These are phyloP conservation scores for Agapornis roseicollis DNA, from an alignment of 2,113 vertebrate genomes.

Conservation along the genomic window DNA sequence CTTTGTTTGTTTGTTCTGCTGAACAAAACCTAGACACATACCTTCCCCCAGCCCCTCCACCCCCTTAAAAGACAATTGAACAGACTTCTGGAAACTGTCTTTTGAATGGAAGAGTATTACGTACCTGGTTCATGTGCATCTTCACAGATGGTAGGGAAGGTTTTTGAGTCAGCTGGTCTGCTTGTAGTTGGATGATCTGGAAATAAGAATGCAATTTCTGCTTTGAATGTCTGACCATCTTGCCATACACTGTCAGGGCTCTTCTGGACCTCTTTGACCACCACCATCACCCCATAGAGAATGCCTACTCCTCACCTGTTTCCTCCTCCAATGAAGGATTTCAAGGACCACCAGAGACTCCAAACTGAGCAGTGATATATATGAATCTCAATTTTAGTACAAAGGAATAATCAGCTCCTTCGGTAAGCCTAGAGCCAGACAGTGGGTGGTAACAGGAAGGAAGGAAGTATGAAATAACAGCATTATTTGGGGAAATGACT, in stretches of 20 bases:
- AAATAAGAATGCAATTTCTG: neutral
- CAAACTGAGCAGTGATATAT: neutral
- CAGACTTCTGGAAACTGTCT: neutral
- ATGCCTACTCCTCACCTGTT: neutral
- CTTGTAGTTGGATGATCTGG: neutral
- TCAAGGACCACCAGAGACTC: neutral
- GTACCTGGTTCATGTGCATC: neutral
- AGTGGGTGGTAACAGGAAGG: neutral
- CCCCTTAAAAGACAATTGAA: neutral
- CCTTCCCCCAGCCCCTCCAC: fast-evolving
- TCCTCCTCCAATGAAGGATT: neutral
- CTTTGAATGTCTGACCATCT: neutral
- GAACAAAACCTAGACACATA: neutral
- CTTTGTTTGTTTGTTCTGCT: neutral
- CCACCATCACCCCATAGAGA: neutral
- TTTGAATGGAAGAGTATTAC: neutral
- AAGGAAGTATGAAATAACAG: neutral
- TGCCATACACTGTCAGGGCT: neutral
- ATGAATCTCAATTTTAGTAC: neutral
- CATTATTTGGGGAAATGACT: neutral
- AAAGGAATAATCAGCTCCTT: neutral
- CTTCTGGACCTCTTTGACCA: neutral
- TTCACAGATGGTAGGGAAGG: neutral
- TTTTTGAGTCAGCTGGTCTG: neutral
- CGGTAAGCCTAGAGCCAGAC: neutral